Conservation (phyloP, 2,797 vertebrate species). For the Anas capensis region DNA sequence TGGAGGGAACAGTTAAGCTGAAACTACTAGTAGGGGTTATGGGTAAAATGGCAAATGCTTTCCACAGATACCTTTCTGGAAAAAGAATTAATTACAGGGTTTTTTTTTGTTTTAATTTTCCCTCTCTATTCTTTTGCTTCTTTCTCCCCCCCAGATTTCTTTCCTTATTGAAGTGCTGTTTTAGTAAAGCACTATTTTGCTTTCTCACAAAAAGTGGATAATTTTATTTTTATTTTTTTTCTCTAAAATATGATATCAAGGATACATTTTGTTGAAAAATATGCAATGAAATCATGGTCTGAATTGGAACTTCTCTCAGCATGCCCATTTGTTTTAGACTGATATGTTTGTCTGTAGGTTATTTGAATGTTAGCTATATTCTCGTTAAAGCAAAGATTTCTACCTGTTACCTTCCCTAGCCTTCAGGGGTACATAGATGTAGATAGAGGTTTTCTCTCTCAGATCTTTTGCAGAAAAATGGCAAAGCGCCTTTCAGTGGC, state of each 20-base stretch:
- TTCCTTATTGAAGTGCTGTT: not conserved
- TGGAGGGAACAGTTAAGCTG: slow-evolving; percentile 31
- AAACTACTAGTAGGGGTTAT: not conserved
- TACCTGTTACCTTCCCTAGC: not conserved
- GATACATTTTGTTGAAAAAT: not conserved
- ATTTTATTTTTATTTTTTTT: not conserved
- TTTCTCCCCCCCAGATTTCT: not conserved
- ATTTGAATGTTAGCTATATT: not conserved
- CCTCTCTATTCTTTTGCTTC: not conserved
- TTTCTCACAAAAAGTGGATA: not conserved
- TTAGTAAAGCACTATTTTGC: not conserved
- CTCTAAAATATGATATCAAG: not conserved
- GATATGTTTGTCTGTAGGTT: not conserved
- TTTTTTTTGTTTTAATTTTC: not conserved
- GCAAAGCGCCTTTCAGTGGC: not conserved
- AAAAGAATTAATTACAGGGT: not conserved
- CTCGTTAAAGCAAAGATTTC: not conserved
- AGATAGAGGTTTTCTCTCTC: not conserved
- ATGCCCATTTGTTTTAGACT: not conserved
- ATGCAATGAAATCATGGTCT: not conserved
- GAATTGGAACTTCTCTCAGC: not conserved
- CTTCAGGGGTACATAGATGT: not conserved
- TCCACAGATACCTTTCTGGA: not conserved
- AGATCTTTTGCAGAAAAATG: not conserved
- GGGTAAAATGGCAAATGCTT: not conserved